A percentile compares a stretch with the other conserved stretches of the same genome.
Conservation (phyloP, 2,797 vertebrate species). For the Xenopus petersii region DNA sequence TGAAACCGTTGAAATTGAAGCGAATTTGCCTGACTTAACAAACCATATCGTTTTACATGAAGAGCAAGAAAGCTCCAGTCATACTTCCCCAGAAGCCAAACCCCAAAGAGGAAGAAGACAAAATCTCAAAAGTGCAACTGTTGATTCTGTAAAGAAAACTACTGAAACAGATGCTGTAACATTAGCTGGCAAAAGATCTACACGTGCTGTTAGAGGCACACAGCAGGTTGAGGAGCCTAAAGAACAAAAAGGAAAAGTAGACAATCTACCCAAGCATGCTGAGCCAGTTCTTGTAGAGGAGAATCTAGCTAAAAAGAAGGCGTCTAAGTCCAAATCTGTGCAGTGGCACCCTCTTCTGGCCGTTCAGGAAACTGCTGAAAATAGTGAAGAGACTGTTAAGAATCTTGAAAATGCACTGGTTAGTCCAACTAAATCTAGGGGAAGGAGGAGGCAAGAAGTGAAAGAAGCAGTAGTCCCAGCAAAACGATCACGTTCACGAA, state of each 20-base stretch:
- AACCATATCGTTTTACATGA: not conserved
- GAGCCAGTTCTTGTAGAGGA: not conserved
- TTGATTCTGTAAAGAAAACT: not conserved
- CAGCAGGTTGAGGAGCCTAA: not conserved
- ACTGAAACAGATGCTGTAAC: not conserved
- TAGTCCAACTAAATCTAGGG: not conserved
- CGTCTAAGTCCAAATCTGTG: slow-evolving; percentile 19
- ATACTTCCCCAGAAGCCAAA: not conserved
- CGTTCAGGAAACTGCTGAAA: not conserved
- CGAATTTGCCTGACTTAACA: not conserved
- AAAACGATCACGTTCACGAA: slow-evolving; percentile 47
- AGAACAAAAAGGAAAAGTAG: not conserved
- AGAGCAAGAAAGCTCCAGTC: not conserved
- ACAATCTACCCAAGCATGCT: not conserved
- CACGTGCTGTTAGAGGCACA: slow-evolving; percentile 12
- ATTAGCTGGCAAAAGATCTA: not conserved
- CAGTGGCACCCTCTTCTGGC: slow-evolving; percentile 22
- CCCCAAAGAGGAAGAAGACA: slow-evolving; percentile 12
- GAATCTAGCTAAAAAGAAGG: not conserved
- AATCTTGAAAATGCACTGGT: not conserved
- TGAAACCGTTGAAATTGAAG: not conserved
- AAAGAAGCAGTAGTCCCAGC: slow-evolving; percentile 18
- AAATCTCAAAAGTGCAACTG: not conserved
- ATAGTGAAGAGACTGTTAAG: not conserved
- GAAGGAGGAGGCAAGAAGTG: not conserved